A percentile compares a stretch with the other conserved stretches of the same genome.
Conservation (phyloP, 2,888 invertebrate species). For the Meandrusa payeni region DNA sequence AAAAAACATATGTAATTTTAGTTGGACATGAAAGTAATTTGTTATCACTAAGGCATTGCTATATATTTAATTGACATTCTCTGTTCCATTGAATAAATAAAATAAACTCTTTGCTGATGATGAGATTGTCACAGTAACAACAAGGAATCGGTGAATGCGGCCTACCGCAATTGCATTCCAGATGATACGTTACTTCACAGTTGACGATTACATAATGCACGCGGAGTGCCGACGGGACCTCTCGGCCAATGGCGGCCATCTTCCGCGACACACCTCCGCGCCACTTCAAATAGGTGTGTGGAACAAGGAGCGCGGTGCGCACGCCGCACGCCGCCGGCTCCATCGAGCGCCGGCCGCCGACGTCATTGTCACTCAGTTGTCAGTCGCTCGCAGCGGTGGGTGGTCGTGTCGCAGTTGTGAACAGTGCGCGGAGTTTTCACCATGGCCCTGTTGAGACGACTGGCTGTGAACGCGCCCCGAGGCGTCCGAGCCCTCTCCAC, state of each 20-base stretch:
- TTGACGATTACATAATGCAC: conserved; percentile 27
- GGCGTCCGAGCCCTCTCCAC: conserved; percentile 56
- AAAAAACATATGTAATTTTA: too few relatives aligned
- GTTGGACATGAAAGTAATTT: too few relatives aligned
- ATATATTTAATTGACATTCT: too few relatives aligned
- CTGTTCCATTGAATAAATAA: too few relatives aligned
- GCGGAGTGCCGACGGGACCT: conserved; percentile 36
- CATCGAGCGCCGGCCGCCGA: conserved; percentile 63
- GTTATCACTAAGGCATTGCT: too few relatives aligned
- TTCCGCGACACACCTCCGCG: conserved; percentile 70
- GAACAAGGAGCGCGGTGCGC: too few relatives aligned
- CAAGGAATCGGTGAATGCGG: too few relatives aligned
- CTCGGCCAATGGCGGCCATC: conserved; percentile 51
- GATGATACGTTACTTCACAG: conserved; percentile 24
- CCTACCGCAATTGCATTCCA: conserved; percentile 23
- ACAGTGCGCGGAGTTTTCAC: conserved; percentile 53
- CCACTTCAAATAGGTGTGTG: conserved; percentile 72
- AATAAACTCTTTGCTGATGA: too few relatives aligned
- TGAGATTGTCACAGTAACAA: too few relatives aligned
- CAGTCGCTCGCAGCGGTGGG: conserved; percentile 56
- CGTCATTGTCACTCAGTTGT: conserved; percentile 61
- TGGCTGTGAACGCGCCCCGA: conserved; percentile 59
- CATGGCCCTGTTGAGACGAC: conserved; percentile 72
- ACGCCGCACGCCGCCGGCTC: conserved; percentile 66
- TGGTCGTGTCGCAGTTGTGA: conserved; percentile 51